A percentile compares a stretch with the other conserved stretches of the same genome.
Evolutionary conservation across 2,888 invertebrate genomes (phyloP).

Genomic region (Norana najaformis): DNA sequence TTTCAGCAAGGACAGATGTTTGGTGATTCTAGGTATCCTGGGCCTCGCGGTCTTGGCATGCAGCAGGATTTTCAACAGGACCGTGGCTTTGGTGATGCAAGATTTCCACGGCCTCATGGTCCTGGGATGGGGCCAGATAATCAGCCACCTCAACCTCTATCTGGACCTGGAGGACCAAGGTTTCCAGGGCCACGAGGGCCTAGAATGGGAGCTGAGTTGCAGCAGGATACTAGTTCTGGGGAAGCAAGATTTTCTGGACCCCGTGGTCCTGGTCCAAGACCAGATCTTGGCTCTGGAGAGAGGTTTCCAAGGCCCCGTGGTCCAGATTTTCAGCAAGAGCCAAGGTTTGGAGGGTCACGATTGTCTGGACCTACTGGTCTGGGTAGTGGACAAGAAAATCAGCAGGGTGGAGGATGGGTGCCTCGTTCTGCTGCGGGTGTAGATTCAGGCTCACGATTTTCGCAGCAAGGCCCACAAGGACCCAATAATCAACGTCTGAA

Average conservation of each 20-base stretch:
- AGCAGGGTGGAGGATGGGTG: neutral
- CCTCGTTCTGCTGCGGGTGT: neutral
- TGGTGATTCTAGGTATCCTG: neutral
- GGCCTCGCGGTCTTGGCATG: neutral
- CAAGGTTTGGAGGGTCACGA: constrained; percentile 34
- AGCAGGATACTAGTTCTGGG: neutral
- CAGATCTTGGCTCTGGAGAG: constrained; percentile 20
- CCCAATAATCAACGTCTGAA: neutral
- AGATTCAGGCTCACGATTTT: neutral
- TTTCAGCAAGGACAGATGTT: neutral
- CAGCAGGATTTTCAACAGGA: neutral
- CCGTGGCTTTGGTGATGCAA: constrained; percentile 19
- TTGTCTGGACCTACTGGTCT: constrained; percentile 24
- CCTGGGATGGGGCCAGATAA: constrained; percentile 22
- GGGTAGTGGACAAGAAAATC: neutral
- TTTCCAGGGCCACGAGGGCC: constrained; percentile 20
- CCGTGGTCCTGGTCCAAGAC: constrained; percentile 27
- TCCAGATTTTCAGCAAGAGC: constrained; percentile 23
- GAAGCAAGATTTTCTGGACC: constrained; percentile 27
- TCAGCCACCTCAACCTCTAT: neutral
- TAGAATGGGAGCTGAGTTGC: neutral
- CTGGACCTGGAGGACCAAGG: constrained; percentile 23
- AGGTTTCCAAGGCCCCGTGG: constrained; percentile 29
- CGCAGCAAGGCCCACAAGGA: neutral
- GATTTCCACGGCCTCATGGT: constrained; percentile 25